Conservation (phyloP, 2,113 vertebrate species). For the Bucco capensis region DNA sequence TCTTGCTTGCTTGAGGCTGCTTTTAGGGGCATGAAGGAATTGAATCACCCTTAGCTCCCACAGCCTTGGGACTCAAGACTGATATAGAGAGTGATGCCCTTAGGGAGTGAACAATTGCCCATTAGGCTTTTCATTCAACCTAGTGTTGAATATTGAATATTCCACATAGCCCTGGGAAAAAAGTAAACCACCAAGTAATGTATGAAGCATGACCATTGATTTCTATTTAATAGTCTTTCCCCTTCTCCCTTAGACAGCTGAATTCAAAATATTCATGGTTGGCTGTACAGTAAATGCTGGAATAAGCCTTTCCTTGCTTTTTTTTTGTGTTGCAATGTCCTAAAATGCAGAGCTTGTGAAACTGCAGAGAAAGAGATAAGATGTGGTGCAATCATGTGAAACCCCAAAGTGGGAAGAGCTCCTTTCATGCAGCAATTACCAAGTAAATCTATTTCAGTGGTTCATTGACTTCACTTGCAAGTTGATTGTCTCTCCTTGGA, state of each 20-base stretch:
- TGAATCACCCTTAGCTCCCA: neutral
- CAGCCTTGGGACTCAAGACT: neutral
- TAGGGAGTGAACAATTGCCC: neutral
- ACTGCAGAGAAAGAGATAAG: neutral
- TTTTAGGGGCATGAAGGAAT: neutral
- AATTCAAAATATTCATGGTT: constrained; percentile 44
- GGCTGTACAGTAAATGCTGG: constrained; percentile 16
- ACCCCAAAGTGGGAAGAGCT: neutral
- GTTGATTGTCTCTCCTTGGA: neutral
- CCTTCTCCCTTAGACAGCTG: neutral
- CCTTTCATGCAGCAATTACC: neutral
- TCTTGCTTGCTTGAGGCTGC: neutral
- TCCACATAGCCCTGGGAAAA: neutral
- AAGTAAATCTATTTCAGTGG: neutral
- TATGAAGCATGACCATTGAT: constrained; percentile 35
- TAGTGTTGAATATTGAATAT: neutral
- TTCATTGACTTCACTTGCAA: neutral
- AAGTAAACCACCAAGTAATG: neutral
- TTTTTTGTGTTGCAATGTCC: neutral
- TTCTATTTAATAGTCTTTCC: constrained; percentile 43
- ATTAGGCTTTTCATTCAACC: neutral
- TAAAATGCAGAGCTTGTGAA: constrained; percentile 10
- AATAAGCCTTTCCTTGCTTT: neutral
- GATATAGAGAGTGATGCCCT: neutral
- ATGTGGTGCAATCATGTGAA: neutral